Base-by-base conservation (phyloP, 2,113 vertebrate species). In the Zapus hudsonius region DNA sequence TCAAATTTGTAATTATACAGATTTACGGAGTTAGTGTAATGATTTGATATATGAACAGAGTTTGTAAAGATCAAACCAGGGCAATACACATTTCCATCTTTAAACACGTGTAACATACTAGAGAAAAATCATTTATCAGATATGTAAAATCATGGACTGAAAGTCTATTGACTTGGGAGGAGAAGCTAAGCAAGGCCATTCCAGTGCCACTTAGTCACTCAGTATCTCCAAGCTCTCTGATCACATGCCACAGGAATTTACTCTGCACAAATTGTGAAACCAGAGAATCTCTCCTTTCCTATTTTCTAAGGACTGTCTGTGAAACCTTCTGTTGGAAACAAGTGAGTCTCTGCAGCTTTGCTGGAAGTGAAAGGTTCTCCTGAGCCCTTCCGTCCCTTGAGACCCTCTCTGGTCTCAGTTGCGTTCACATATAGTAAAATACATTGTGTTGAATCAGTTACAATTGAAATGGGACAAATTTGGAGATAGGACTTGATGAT, bases 381-480 rank as follows among this genome's bases (percentile, higher is more conserved):
- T 94, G 75, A 94, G 85, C 92, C 75, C 69, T 33, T 57, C 15
- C 33, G 9, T 87, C 75, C n/a, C 66, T 72, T n/a, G 87, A 36
- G 47, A 67, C 69, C 78, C 42, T 23, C 59, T 94, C 57, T 55
- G 90, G 70, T 82, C 92, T 92, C 70, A 94, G 89, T 80, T 1
- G 72, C 61, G 64, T 19, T n/a, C 94, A 61, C 52, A 74, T 61
- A 36, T 33, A 36, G 52, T n/a, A 80, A 90, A 80, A 84, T 84
- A 59, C 12, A 83, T 94, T 86, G 57, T 95, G 88, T 74, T 94
- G 76, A 93, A 73, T 91, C 47, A 86, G 72, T 74, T 83, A 83
- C 90, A 95, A 86, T 90, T 96, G 67, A 86, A 66, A 59, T 92
- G 36, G 63, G 96, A 93, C 81, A 33, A 86, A 91, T 1, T 38